Evolutionary conservation across 2,113 vertebrate species (phyloP).

Genomic region (Oreochromis niloticus): DNA sequence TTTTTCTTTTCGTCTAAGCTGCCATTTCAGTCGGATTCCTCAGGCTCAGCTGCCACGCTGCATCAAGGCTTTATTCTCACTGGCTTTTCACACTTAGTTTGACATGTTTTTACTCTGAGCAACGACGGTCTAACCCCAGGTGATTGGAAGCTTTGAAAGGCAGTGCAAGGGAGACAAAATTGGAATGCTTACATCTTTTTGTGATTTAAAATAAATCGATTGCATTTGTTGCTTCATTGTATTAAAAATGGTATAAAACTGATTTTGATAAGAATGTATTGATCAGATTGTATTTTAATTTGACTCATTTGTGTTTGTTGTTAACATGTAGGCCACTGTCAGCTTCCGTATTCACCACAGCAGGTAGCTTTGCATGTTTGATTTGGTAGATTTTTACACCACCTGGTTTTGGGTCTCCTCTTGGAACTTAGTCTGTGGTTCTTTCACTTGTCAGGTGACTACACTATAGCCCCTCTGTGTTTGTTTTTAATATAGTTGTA

Average conservation of each 20-base stretch:
- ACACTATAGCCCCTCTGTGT: not conserved
- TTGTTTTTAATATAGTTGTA: not conserved
- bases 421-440: not conserved
- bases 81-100: conserved; percentile 11
- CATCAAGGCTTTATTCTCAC: conserved; percentile 14
- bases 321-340: not conserved
- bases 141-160: not conserved
- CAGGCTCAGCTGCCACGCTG: not conserved
- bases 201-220: not conserved
- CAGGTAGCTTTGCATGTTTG: not conserved
- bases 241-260: not conserved
- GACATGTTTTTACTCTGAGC: conserved; percentile 7
- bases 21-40: conserved; percentile 30
- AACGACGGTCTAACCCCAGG: not conserved
- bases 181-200: not conserved
- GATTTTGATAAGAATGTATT: not conserved
- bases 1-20: conserved; percentile 52
- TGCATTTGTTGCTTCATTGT: not conserved
- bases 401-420: not conserved
- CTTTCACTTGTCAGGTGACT: not conserved
- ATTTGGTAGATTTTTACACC: not conserved
- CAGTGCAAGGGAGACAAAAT: not conserved
- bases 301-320: not conserved
- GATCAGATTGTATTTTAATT: not conserved
- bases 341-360: not conserved